Base-by-base conservation (phyloP, 1,140 invertebrate species). In the Cotesia glomerata region DNA sequence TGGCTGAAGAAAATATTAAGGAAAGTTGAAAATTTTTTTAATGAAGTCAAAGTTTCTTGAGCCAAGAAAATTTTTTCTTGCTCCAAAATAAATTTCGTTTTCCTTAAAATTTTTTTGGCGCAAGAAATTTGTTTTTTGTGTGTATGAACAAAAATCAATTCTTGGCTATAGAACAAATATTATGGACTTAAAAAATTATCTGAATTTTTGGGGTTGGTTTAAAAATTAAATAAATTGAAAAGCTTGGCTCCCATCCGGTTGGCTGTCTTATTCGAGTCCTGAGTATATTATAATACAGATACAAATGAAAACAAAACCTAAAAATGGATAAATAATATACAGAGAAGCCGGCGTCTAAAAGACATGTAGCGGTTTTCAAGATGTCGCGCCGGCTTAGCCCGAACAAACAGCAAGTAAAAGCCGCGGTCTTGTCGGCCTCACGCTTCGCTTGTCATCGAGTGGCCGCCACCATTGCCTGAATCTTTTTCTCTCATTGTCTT, bases 311-410 rank as follows among this genome's bases (percentile, higher is more conserved):
- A 56, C 64, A 54, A 51, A 11, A 26, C 26, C 26, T 26, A 32
- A 61, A 13, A 39, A 14, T 35, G 14, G 11, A 58, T 13, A 14
- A 36, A 39, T 52, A 39, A 67, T 64, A 54, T 49, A 34, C 4
- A 71, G 26, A 54, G 36, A 36, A 71, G 49, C 49, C 59, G 49
- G 69, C 51, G 35, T 58, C 71, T 45, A 81, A 82, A 83, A 83
- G 78, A 83, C 81, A 77, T 85, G 84, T 85, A 82, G 81, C 77
- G 83, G 83, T 84, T 81, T 84, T 82, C 80, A 79, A 84, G 79
- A 82, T 86, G 85, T 87, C 85, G 81, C 81, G 80, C 72, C 83
- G 80, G 75, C 78, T 87, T 85, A 86, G 79, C 72, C 71, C 49
- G 79, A 80, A 83, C 81, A 83, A 82, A 81, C 81, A 74, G 74